Evolutionary conservation across 2,888 invertebrate species (phyloP).

Genomic region (Oxytorus armatus): DNA sequence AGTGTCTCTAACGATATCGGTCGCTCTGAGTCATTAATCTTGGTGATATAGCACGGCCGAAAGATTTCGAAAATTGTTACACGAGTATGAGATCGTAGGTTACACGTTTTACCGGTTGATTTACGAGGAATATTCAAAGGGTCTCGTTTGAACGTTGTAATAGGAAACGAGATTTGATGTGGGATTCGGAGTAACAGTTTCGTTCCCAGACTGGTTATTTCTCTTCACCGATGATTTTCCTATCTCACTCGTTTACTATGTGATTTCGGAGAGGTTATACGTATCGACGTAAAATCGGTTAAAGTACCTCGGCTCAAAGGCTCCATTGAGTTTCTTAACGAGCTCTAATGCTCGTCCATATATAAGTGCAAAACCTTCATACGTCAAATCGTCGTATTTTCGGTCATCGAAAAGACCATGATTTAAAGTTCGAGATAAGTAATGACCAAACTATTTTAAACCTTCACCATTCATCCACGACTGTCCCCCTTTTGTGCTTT

Average conservation of each 20-base stretch:
- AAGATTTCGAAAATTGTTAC: slow-evolving; percentile 35
- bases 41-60: neutral
- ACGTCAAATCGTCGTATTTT: slow-evolving; percentile 33
- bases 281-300: slow-evolving; percentile 22
- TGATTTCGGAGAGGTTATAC: neutral
- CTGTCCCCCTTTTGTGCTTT: neutral
- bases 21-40: slow-evolving; percentile 19
- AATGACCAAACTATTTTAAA: neutral
- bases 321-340: slow-evolving; percentile 44
- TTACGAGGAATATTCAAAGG: slow-evolving; percentile 50
- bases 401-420: slow-evolving; percentile 28
- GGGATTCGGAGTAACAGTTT: slow-evolving; percentile 20
- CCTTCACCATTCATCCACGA: neutral
- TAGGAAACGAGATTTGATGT: slow-evolving; percentile 8
- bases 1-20: too few species aligned
- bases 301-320: slow-evolving; percentile 32
- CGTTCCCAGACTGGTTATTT: neutral
- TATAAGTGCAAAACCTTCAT: slow-evolving; percentile 4
- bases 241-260: slow-evolving; percentile 12
- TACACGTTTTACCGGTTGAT: slow-evolving; percentile 28
- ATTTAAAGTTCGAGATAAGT: slow-evolving; percentile 24
- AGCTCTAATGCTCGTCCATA: slow-evolving; percentile 26
- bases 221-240: slow-evolving; percentile 15
- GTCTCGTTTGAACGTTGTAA: neutral
- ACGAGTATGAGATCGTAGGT: slow-evolving; percentile 10